phyloP scores from a whole-genome alignment of 2,797 vertebrate species.

The Myioborus melanocephalus region DNA sequence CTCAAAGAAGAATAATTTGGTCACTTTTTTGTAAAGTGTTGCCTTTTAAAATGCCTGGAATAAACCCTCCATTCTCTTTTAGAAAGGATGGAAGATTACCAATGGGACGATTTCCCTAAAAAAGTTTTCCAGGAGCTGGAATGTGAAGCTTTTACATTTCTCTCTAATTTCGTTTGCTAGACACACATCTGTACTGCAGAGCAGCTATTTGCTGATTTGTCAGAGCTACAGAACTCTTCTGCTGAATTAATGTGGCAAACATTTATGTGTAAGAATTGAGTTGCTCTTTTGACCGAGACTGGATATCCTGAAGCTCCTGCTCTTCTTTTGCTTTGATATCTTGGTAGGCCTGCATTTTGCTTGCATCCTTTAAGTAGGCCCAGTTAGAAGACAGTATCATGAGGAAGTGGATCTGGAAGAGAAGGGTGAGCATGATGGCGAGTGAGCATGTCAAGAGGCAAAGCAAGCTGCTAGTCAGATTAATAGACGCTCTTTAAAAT shows the following conservation, averaged over 20 bases:
- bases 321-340: slow-evolving; percentile 99
- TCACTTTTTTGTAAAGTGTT: slow-evolving; percentile 70
- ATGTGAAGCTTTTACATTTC: slow-evolving; percentile 81
- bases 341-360: slow-evolving; percentile 99
- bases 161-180: slow-evolving; percentile 86
- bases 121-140: slow-evolving; percentile 80
- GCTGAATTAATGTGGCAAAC: slow-evolving; percentile 78
- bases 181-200: slow-evolving; percentile 84
- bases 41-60: slow-evolving; percentile 79
- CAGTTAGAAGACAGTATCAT: slow-evolving; percentile 99
- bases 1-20: slow-evolving; percentile 50
- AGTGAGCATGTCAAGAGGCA: slow-evolving; percentile 95
- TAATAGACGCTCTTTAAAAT: slow-evolving; percentile 71
- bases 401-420: slow-evolving; percentile 99
- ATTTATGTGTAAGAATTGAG: slow-evolving; percentile 98
- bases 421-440: slow-evolving; percentile 97
- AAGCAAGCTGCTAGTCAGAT: slow-evolving; percentile 91
- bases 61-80: slow-evolving; percentile 65
- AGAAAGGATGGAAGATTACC: slow-evolving; percentile 73
- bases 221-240: slow-evolving; percentile 81
- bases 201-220: slow-evolving; percentile 81
- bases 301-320: slow-evolving; percentile 98
- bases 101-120: slow-evolving; percentile 73
- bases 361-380: slow-evolving; percentile 99
- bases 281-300: slow-evolving; percentile 98